Percentiles rank a stretch among this genome's conserved stretches.
phyloP scores from a whole-genome alignment of 2,113 vertebrate species.

The Delphinapterus leucas region DNA sequence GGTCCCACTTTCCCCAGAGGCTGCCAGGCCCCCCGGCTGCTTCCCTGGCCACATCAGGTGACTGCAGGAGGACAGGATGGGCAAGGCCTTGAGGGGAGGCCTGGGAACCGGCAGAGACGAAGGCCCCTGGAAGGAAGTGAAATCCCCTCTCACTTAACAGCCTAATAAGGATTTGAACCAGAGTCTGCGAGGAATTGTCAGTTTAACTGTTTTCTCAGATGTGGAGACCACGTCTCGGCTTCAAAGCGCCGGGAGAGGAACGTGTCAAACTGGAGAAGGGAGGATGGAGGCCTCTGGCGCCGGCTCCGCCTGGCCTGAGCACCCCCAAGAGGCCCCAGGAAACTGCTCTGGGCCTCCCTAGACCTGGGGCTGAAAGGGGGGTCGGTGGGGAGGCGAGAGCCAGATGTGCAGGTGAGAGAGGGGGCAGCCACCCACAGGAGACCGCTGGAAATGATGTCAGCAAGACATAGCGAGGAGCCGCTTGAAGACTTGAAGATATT shows the following conservation, averaged over 20 bases:
- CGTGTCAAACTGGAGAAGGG: not conserved
- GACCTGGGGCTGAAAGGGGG: not conserved
- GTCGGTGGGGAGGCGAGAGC: not conserved
- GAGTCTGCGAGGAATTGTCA: not conserved
- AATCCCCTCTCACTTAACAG: not conserved
- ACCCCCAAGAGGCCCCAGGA: too few species aligned
- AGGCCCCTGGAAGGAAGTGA: not conserved
- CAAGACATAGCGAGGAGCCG: rapidly evolving
- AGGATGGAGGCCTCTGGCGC: too few species aligned
- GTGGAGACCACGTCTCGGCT: not conserved
- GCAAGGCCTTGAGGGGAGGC: too few species aligned
- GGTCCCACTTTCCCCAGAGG: not conserved
- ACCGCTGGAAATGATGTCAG: rapidly evolving
- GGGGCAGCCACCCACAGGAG: not conserved
- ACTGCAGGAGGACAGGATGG: not conserved
- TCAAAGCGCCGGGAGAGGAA: not conserved
- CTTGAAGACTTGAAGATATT: rapidly evolving
- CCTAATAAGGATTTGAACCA: not conserved
- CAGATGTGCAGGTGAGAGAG: not conserved
- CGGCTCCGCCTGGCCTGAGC: rapidly evolving
- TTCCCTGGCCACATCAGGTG: too few species aligned
- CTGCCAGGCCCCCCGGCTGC: rapidly evolving
- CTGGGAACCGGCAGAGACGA: rapidly evolving
- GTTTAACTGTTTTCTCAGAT: not conserved
- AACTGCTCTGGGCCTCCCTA: not conserved